A percentile compares a stretch with the other conserved stretches of the same genome.
Conservation (phyloP, 2,113 vertebrate species). For the Turdus rufiventris region DNA sequence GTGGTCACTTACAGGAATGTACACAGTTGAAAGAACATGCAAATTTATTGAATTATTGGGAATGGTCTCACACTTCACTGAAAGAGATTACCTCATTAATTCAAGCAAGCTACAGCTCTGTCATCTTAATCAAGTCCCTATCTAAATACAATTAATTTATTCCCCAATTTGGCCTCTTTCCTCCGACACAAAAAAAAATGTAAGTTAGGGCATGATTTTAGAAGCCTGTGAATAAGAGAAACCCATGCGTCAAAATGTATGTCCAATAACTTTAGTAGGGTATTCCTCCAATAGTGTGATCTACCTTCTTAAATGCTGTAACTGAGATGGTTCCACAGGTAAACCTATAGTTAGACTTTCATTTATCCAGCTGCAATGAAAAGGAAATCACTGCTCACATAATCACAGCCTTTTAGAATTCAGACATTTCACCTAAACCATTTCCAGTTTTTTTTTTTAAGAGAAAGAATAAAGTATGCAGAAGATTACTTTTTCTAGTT, state of each 20-base stretch:
- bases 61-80: neutral
- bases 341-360: neutral
- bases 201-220: neutral
- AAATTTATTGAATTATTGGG: neutral
- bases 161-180: neutral
- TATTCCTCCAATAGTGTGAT: neutral
- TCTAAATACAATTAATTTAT: neutral
- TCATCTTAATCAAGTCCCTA: neutral
- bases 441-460: neutral
- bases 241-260: neutral
- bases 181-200: neutral
- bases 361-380: neutral
- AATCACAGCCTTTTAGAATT: neutral
- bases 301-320: rapidly evolving
- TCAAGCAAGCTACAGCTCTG: neutral
- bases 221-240: neutral
- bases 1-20: neutral
- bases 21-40: neutral
- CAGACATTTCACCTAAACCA: neutral
- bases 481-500: neutral
- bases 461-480: neutral
- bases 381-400: neutral
- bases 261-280: neutral
- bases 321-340: neutral
- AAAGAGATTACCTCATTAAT: neutral